phyloP scores from a whole-genome alignment of 2,113 vertebrate species.

The Ranitomeya imitator region DNA sequence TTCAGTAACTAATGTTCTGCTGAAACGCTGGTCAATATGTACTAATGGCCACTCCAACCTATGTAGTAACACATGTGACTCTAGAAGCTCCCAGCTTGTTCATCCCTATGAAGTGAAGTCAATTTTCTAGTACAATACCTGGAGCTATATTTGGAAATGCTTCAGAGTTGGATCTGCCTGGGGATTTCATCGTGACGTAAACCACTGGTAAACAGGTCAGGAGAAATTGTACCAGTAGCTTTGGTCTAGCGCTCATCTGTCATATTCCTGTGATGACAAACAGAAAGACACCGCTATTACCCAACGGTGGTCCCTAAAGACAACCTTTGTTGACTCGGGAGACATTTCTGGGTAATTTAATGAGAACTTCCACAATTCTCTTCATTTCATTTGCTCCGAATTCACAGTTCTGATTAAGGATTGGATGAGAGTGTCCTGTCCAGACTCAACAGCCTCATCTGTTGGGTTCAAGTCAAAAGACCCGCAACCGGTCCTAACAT shows the following conservation, averaged over 20 bases:
- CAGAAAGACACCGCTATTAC: not conserved
- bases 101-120: not conserved
- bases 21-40: not conserved
- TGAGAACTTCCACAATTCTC: not conserved
- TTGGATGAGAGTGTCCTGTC: no score
- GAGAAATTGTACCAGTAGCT: slow-evolving; percentile 11
- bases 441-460: no score
- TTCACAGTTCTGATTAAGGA: no score
- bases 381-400: not conserved
- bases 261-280: slow-evolving; percentile 19
- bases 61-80: not conserved
- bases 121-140: slow-evolving; percentile 47
- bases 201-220: slow-evolving; percentile 45
- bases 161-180: slow-evolving; percentile 29
- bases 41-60: not conserved
- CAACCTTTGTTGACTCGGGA: not conserved
- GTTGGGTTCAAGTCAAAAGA: no score
- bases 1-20: no score
- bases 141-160: slow-evolving; percentile 53
- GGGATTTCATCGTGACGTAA: slow-evolving; percentile 49
- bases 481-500: no score
- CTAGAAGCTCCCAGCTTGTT: not conserved
- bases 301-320: not conserved
- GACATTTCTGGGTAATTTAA: not conserved
- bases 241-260: not conserved